phyloP scores from a whole-genome alignment of 1,140 invertebrate species.

The Trachymyrmex cornetzi region DNA sequence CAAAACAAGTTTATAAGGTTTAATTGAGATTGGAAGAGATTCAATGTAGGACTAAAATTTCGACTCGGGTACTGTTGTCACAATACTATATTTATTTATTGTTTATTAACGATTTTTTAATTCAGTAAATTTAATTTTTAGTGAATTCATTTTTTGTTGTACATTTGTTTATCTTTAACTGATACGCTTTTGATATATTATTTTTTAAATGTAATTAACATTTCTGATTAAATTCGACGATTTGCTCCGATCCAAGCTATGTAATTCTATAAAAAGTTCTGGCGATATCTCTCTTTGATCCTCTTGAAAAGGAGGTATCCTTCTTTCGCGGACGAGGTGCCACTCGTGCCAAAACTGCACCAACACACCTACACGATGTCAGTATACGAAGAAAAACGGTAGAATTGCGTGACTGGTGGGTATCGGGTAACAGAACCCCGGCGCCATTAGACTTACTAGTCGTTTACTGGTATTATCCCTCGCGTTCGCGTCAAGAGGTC shows the following conservation, averaged over 20 bases:
- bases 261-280: background rate
- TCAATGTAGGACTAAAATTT: too few species aligned
- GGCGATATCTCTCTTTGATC: background rate
- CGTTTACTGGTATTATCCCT: conserved; percentile 68
- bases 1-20: too few species aligned
- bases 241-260: background rate
- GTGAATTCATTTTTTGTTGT: background rate
- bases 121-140: conserved; percentile 1
- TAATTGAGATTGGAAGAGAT: too few species aligned
- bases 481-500: conserved; percentile 54
- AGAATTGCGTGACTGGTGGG: conserved; percentile 70
- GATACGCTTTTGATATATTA: background rate
- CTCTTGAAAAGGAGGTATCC: background rate
- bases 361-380: conserved; percentile 5
- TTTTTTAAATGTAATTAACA: background rate
- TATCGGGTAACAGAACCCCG: conserved; percentile 67
- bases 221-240: background rate
- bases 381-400: conserved; percentile 56
- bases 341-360: conserved; percentile 56
- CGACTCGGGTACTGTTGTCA: too few species aligned
- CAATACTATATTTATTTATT: background rate
- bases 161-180: background rate
- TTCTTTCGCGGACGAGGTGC: background rate
- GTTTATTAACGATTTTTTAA: background rate
- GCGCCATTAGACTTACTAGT: conserved; percentile 64